Evolutionary conservation across 2,888 invertebrate genomes (phyloP), one percentile per base, ranked within the genome.

Genomic region (Drosophila mimica): DNA sequence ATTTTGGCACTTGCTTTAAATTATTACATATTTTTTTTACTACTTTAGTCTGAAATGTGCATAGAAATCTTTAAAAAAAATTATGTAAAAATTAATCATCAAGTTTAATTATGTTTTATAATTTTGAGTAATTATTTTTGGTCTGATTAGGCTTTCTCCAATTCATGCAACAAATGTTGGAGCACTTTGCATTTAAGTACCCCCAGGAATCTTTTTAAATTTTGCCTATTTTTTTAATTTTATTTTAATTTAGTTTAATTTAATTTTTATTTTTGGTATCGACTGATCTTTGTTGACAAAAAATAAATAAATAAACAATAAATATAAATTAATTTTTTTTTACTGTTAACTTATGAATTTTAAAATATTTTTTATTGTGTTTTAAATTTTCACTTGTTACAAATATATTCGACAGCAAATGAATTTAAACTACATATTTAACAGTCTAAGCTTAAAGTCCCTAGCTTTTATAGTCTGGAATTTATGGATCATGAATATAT

Each of bases 1-100:
- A 64, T 79, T 78, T 62, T 62, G 51, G 53, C 76, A 60, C 80
- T 66, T 28, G 11, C 9, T 46, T 20, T 20, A 46, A 28, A 28
- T 34, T 34, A 31, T 7, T 25, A 25, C 15, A 2, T 5, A 5
- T 5, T 13, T 40, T 40, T 40, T 11, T 40, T 25, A 8, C 8
- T 46, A 15, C 7, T 25, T 46, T 4, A 25, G 3, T 25, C 25
- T 25, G 25, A 25, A 25, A 25, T 25, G 25, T 25, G 25, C 25
- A 25, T 2, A 2, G 2, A 25, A 25, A 25, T 25, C 25, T 25
- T n/a, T n/a, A n/a, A n/a, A n/a, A n/a, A n/a, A n/a, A n/a, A n/a
- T n/a, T n/a, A n/a, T n/a, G n/a, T n/a, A n/a, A n/a, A n/a, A n/a
- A n/a, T n/a, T 7, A 20, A 20, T n/a, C n/a, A 15, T 15, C 2